A percentile compares a stretch with the other conserved stretches of the same genome.
Conservation (phyloP, 1,140 invertebrate species). For the Physella acuta region DNA sequence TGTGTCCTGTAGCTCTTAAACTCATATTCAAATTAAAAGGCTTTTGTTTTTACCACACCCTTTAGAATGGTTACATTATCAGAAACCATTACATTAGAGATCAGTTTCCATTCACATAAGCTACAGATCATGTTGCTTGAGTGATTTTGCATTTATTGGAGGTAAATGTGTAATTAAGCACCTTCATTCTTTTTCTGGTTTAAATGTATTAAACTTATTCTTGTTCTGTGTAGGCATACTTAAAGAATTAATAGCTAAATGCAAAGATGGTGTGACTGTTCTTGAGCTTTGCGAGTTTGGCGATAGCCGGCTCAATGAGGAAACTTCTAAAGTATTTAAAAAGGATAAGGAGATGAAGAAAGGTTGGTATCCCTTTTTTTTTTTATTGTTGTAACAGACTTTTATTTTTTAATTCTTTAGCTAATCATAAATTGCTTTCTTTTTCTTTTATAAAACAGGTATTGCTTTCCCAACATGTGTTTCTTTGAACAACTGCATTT, state of each 20-base stretch:
- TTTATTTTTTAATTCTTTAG: not conserved
- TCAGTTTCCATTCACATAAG: no score
- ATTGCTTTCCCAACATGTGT: slow-evolving; percentile 99
- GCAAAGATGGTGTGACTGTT: slow-evolving; percentile 82
- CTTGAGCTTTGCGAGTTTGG: slow-evolving; percentile 90
- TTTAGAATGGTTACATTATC: no score
- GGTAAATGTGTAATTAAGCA: not conserved
- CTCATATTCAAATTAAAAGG: no score
- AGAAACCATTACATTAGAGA: no score
- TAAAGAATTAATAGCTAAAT: slow-evolving; percentile 85
- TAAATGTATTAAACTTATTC: not conserved
- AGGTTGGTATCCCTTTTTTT: slow-evolving; percentile 62
- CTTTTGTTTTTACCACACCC: no score
- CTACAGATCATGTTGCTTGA: no score
- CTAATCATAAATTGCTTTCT: not conserved
- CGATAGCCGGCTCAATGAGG: slow-evolving; percentile 84
- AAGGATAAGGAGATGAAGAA: slow-evolving; percentile 98
- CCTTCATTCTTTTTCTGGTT: not conserved
- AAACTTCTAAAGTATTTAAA: slow-evolving; percentile 95
- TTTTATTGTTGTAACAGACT: no score
- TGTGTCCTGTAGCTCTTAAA: no score
- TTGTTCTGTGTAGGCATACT: slow-evolving; percentile 74
- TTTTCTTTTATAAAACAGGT: slow-evolving; percentile 53
- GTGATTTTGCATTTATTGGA: no score
- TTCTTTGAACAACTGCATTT: slow-evolving; percentile 98